phyloP scores from a whole-genome alignment of 2,797 vertebrate genomes.

The Lithobates sylvaticus region DNA sequence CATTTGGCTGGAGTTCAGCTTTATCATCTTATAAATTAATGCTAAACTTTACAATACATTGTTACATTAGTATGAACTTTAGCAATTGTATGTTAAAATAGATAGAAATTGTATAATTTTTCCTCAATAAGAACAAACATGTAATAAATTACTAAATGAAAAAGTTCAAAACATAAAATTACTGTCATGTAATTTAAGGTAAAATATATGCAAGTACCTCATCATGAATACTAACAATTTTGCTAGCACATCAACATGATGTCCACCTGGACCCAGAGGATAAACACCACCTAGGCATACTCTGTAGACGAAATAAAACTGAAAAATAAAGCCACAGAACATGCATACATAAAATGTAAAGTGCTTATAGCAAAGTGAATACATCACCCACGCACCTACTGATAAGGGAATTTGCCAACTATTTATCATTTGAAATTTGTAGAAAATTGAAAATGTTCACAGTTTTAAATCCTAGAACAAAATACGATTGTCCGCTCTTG shows the following conservation, averaged over 20 bases:
- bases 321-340: conserved; percentile 1
- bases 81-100: not conserved
- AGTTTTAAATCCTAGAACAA: not conserved
- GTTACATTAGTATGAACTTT: not conserved
- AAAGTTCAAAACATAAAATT: conserved; percentile 16
- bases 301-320: not conserved
- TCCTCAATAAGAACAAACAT: not conserved
- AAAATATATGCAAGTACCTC: not conserved
- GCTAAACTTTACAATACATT: not conserved
- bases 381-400: not conserved
- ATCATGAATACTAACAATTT: not conserved
- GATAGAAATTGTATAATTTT: not conserved
- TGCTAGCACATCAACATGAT: not conserved
- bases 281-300: not conserved
- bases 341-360: conserved; percentile 27
- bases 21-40: not conserved
- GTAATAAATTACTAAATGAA: not conserved
- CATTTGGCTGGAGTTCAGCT: not conserved
- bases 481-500: not conserved
- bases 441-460: conserved; percentile 17
- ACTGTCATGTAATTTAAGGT: not conserved
- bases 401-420: not conserved
- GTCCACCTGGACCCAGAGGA: not conserved
- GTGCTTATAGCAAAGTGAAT: conserved; percentile 20
- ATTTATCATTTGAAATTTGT: conserved; percentile 12